Evolutionary conservation across 2,113 vertebrate genomes (phyloP).

Genomic region (Crypturellus undulatus): DNA sequence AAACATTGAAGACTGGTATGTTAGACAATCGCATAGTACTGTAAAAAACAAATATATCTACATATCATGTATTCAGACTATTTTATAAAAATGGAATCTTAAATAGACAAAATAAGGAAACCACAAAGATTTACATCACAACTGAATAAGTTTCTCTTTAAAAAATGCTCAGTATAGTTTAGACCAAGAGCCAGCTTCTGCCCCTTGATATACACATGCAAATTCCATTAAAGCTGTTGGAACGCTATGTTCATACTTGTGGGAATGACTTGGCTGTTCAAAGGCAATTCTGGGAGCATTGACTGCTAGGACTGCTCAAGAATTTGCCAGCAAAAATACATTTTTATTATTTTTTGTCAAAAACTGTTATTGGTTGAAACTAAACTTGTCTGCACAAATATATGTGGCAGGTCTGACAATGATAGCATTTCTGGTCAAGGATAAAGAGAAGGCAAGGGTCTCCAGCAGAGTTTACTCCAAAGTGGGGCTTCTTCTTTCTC

Average conservation of each 20-base stretch:
- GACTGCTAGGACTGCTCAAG: background rate
- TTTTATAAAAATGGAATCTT: constrained; percentile 5
- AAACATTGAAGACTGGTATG: background rate
- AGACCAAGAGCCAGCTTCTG: constrained; percentile 28
- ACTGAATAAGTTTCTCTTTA: background rate
- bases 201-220: constrained; percentile 26
- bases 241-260: constrained; percentile 6
- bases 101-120: background rate
- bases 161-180: background rate
- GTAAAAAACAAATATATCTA: constrained; percentile 7
- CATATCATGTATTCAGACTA: background rate
- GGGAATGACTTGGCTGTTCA: background rate
- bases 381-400: constrained; percentile 36
- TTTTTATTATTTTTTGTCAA: constrained; percentile 17
- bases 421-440: background rate
- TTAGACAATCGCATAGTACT: background rate
- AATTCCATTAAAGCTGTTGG: constrained; percentile 39
- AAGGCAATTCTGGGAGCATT: constrained; percentile 17
- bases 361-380: constrained; percentile 60
- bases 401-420: background rate
- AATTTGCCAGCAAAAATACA: constrained; percentile 9
- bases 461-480: background rate
- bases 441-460: constrained; percentile 1
- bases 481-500: background rate
- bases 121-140: constrained; percentile 12